phyloP scores from a whole-genome alignment of 2,797 vertebrate species.

The Myotis findleyi region DNA sequence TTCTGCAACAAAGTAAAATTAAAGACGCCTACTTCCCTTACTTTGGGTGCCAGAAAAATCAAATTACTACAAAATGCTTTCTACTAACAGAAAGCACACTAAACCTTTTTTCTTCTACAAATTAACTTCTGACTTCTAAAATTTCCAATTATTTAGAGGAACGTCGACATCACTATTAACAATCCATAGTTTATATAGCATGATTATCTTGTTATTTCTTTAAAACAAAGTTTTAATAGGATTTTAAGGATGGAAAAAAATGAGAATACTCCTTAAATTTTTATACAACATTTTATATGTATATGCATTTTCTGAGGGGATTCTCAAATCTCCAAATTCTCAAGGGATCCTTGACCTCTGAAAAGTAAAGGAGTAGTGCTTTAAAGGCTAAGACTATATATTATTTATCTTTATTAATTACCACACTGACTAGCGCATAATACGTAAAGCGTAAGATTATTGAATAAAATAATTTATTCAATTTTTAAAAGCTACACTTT shows the following conservation, averaged over 20 bases:
- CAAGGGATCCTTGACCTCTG: background rate
- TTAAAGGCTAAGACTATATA: background rate
- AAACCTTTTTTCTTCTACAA: constrained; percentile 35
- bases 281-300: background rate
- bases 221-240: constrained; percentile 30
- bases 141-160: constrained; percentile 25
- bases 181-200: constrained; percentile 25
- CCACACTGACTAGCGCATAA: background rate
- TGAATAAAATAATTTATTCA: background rate
- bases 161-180: constrained; percentile 12
- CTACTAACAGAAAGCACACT: background rate
- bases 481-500: constrained; percentile 46
- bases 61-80: constrained; percentile 77
- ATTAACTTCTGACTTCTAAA: constrained; percentile 52
- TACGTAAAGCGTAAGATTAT: background rate
- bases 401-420: constrained; percentile 8
- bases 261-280: background rate
- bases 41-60: constrained; percentile 82
- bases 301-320: background rate
- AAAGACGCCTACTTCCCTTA: constrained; percentile 62
- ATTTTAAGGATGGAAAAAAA: background rate
- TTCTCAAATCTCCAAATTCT: constrained; percentile 4
- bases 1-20: constrained; percentile 77
- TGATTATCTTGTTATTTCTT: background rate
- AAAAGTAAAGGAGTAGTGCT: background rate